Conservation (phyloP, 2,888 invertebrate species). For the Myopa testacea region DNA sequence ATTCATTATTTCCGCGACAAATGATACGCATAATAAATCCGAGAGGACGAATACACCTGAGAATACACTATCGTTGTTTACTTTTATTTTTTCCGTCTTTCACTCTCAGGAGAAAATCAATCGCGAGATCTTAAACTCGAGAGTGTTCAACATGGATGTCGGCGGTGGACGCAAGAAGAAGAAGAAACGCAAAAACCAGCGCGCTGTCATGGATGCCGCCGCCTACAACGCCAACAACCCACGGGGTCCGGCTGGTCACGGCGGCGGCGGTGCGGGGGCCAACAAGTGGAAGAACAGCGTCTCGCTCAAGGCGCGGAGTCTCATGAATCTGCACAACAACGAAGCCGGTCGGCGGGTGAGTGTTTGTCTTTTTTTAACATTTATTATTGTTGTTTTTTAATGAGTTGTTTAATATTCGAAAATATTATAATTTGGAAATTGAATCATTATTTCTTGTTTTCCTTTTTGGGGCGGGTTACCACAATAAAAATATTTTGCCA, state of each 20-base stretch:
- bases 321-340: slow-evolving; percentile 98
- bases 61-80: neutral
- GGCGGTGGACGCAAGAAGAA: slow-evolving; percentile 57
- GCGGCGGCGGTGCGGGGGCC: slow-evolving; percentile 29
- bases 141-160: slow-evolving; percentile 64
- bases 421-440: slow-evolving; percentile 14
- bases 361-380: slow-evolving; percentile 41
- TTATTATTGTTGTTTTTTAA: slow-evolving; percentile 9
- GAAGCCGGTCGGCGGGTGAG: slow-evolving; percentile 96
- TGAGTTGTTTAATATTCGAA: neutral
- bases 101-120: slow-evolving; percentile 66
- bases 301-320: slow-evolving; percentile 75
- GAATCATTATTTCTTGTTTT: neutral
- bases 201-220: slow-evolving; percentile 58
- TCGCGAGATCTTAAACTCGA: slow-evolving; percentile 67
- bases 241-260: slow-evolving; percentile 34
- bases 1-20: slow-evolving; percentile 2
- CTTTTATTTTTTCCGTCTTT: slow-evolving; percentile 21
- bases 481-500: neutral
- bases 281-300: slow-evolving; percentile 57
- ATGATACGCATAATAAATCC: slow-evolving; percentile 1
- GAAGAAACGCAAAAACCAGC: slow-evolving; percentile 64
- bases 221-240: slow-evolving; percentile 43
- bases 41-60: neutral
- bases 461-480: neutral